Evolutionary conservation across 2,113 vertebrate genomes (phyloP).

Genomic region (Notothenia rossii): DNA sequence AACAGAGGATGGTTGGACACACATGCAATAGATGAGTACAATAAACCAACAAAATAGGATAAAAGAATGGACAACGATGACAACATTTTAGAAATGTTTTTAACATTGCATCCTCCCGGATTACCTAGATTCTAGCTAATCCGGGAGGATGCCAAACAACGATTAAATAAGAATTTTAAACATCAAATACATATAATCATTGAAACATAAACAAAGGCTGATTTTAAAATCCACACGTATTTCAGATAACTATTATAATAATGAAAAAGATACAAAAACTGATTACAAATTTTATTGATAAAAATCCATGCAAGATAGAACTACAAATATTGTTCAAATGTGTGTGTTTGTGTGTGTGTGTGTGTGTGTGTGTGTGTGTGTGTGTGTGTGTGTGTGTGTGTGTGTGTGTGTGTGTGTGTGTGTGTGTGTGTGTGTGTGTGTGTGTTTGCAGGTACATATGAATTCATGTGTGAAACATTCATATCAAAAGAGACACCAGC

Average conservation of each 20-base stretch:
- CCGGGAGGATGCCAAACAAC: background rate
- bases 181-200: background rate
- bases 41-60: background rate
- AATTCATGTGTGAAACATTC: conserved; percentile 18
- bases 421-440: background rate
- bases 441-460: background rate
- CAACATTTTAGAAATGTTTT: background rate
- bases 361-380: background rate
- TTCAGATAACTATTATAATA: background rate
- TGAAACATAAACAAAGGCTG: background rate
- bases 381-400: background rate
- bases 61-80: too few relatives aligned
- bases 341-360: conserved; percentile 5
- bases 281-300: conserved; percentile 39
- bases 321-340: conserved; percentile 33
- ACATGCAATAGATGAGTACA: background rate
- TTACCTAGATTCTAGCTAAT: background rate
- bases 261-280: conserved; percentile 13
- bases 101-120: too few relatives aligned
- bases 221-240: background rate
- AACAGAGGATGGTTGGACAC: background rate
- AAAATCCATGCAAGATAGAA: conserved; percentile 59
- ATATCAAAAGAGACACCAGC: conserved; percentile 40
- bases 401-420: background rate
- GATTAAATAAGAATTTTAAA: background rate